phyloP scores from a whole-genome alignment of 2,888 invertebrate genomes.

The Pterostichus niger region DNA sequence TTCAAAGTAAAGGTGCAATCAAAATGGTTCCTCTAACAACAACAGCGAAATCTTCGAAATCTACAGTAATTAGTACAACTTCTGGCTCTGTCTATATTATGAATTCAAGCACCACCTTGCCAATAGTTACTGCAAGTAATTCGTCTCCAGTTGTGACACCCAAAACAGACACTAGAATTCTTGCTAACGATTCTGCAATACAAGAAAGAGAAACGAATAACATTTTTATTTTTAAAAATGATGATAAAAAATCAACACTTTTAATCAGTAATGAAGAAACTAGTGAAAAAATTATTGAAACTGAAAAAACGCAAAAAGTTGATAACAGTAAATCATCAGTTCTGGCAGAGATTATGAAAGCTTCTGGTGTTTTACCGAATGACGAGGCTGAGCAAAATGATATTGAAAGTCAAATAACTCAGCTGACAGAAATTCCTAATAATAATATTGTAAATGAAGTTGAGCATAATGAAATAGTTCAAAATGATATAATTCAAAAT shows the following conservation, averaged over 20 bases:
- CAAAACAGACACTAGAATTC: slow-evolving; percentile 65
- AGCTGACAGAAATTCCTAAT: slow-evolving; percentile 69
- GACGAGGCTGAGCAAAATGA: slow-evolving; percentile 68
- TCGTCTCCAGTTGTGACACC: slow-evolving; percentile 69
- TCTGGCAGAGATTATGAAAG: slow-evolving; percentile 70
- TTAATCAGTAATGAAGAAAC: slow-evolving; percentile 17
- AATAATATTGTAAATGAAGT: slow-evolving; percentile 72
- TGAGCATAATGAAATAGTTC: slow-evolving; percentile 1
- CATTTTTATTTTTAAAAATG: slow-evolving; percentile 45
- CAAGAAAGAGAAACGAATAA: slow-evolving; percentile 34
- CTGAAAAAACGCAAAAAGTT: slow-evolving; percentile 16
- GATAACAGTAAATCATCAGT: slow-evolving; percentile 69
- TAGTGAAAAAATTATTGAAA: slow-evolving; percentile 25
- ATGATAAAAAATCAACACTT: slow-evolving; percentile 22
- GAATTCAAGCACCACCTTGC: slow-evolving; percentile 70
- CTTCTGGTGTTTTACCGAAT: slow-evolving; percentile 68
- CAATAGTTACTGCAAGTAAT: slow-evolving; percentile 70
- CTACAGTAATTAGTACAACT: slow-evolving; percentile 66
- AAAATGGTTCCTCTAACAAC: slow-evolving; percentile 75
- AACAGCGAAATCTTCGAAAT: slow-evolving; percentile 69
- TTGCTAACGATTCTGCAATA: slow-evolving; percentile 7
- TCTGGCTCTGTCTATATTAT: slow-evolving; percentile 73
- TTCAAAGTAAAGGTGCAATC: slow-evolving; percentile 75
- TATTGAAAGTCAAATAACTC: slow-evolving; percentile 70
- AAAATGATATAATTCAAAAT: slow-evolving; percentile 20